A percentile compares a stretch with the other conserved stretches of the same genome.
These are phyloP conservation scores for Pilophorus perplexus DNA, from an alignment of 2,888 invertebrate genomes.

Conservation along the genomic window DNA sequence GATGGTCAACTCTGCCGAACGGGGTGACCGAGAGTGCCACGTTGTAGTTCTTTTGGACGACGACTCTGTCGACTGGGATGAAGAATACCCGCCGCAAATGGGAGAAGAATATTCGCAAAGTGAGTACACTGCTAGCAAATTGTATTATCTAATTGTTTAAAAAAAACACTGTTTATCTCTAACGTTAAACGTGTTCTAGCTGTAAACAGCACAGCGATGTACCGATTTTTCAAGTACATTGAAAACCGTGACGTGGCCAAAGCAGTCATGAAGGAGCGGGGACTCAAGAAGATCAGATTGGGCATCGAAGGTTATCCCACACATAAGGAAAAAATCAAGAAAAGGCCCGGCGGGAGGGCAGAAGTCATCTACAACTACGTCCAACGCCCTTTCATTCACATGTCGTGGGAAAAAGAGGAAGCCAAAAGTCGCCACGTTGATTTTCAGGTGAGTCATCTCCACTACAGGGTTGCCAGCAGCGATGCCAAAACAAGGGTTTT, in stretches of 20 bases:
- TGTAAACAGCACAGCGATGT: constrained; percentile 90
- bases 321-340: constrained; percentile 97
- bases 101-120: constrained; percentile 98
- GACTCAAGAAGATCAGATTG: constrained; percentile 95
- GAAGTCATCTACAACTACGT: constrained; percentile 99
- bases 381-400: constrained; percentile 96
- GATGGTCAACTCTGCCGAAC: constrained; percentile 90
- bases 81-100: constrained; percentile 99
- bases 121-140: constrained; percentile 52
- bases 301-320: constrained; percentile 99
- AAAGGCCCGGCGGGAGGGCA: constrained; percentile 88
- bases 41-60: constrained; percentile 95
- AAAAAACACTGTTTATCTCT: no score
- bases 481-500: no score
- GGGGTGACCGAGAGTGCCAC: constrained; percentile 97
- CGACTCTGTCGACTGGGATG: constrained; percentile 96
- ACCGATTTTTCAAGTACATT: constrained; percentile 98
- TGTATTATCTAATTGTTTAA: not conserved
- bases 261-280: constrained; percentile 96
- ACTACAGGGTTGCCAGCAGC: no score
- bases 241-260: constrained; percentile 99
- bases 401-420: constrained; percentile 99
- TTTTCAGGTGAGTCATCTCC: constrained; percentile 60
- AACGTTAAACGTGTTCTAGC: no score
- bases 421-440: constrained; percentile 98